A percentile compares a stretch with the other conserved stretches of the same genome.
These are phyloP conservation scores for Antechinus stuartii DNA, from an alignment of 2,113 vertebrate species.

Conservation along the genomic window DNA sequence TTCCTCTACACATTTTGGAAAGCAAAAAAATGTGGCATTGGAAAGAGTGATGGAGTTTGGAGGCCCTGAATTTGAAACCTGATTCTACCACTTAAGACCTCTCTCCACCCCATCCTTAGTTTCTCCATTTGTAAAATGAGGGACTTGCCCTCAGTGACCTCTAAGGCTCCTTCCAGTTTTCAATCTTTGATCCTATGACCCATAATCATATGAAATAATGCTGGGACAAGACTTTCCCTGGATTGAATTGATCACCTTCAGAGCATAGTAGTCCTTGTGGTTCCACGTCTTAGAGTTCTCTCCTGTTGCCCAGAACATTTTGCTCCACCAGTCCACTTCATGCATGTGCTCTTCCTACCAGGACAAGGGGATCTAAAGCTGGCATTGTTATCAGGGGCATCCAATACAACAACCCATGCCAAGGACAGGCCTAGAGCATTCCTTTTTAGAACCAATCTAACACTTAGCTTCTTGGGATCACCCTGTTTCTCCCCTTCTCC, in stretches of 20 bases:
- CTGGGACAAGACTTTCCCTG: neutral
- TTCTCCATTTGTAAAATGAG: neutral
- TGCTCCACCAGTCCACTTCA: conserved; percentile 85
- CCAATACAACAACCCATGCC: neutral
- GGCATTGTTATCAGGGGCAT: neutral
- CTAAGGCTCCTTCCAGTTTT: neutral
- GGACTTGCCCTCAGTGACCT: neutral
- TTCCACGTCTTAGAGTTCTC: conserved; percentile 28
- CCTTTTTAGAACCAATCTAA: neutral
- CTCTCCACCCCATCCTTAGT: neutral
- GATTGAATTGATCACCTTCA: conserved; percentile 75
- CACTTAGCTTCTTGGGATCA: neutral
- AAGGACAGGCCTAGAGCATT: neutral
- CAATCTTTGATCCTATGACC: neutral
- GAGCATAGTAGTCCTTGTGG: conserved; percentile 59
- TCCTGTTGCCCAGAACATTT: conserved; percentile 73
- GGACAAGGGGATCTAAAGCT: neutral
- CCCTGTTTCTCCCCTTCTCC: neutral
- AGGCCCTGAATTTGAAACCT: neutral
- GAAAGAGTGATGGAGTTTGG: neutral
- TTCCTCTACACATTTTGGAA: neutral
- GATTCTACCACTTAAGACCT: neutral
- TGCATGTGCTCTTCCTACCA: conserved; percentile 62
- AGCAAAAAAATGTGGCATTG: neutral
- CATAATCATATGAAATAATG: neutral